Conservation (phyloP, 1,140 invertebrate genomes). For the Hylyphantes graminicola region DNA sequence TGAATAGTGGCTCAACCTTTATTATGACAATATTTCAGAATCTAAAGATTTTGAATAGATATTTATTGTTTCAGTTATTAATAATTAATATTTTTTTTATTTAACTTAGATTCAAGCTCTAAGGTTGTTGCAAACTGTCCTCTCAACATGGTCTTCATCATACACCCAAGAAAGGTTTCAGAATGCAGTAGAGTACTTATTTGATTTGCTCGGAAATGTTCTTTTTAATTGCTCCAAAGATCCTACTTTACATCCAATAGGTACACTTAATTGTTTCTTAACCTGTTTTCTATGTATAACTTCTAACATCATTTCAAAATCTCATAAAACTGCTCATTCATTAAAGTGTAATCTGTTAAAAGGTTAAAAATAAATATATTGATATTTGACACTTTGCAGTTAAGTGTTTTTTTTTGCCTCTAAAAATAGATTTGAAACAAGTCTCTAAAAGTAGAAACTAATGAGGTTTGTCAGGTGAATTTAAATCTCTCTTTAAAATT, state of each 20-base stretch:
- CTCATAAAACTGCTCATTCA: no score
- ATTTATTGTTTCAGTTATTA: background rate
- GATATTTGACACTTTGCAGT: no score
- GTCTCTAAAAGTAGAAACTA: no score
- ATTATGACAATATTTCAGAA: no score
- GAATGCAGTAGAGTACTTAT: slow-evolving; percentile 74
- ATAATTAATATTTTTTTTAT: background rate
- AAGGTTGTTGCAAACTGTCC: slow-evolving; percentile 76
- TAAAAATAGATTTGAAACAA: no score
- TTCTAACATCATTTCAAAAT: background rate
- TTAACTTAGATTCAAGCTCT: slow-evolving; percentile 77
- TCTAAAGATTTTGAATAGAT: no score
- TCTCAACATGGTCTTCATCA: slow-evolving; percentile 76
- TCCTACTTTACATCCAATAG: slow-evolving; percentile 67
- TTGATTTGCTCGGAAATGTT: slow-evolving; percentile 77
- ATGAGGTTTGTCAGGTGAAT: no score
- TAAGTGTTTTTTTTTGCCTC: no score
- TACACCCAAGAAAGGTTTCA: slow-evolving; percentile 70
- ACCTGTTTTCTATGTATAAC: background rate
- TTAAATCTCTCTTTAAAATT: no score
- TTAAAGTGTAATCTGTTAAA: no score
- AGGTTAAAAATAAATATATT: no score
- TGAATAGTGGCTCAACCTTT: no score
- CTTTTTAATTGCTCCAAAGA: slow-evolving; percentile 77
- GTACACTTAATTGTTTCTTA: slow-evolving; percentile 61